Percentiles rank a stretch among this genome's conserved stretches.
phyloP scores from a whole-genome alignment of 2,113 vertebrate species.

The Megaceryle maxima region DNA sequence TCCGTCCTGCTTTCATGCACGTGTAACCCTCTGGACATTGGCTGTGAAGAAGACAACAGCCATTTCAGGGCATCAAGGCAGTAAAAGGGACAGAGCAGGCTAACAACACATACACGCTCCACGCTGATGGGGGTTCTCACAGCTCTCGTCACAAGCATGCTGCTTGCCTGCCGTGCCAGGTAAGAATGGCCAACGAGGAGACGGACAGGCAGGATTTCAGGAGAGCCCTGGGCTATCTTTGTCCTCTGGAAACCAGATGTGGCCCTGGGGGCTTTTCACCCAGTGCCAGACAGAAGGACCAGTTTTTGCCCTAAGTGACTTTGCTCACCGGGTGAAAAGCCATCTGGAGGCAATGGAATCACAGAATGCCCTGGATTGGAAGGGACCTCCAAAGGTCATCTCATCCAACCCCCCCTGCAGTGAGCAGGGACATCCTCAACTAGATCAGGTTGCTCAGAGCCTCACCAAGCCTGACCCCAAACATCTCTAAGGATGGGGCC shows the following conservation, averaged over 20 bases:
- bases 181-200: neutral
- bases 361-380: too few species aligned
- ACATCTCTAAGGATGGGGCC: too few species aligned
- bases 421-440: too few species aligned
- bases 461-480: too few species aligned
- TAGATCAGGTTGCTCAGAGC: too few species aligned
- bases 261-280: fast-evolving
- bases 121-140: neutral
- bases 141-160: neutral
- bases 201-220: neutral
- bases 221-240: neutral
- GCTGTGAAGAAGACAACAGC: constrained; percentile 65
- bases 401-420: too few species aligned
- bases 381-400: too few species aligned
- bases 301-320: fast-evolving
- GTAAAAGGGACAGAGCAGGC: neutral
- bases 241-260: fast-evolving
- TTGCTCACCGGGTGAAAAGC: neutral
- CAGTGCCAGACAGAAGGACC: neutral
- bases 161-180: fast-evolving
- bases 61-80: neutral
- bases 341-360: neutral
- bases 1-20: constrained; percentile 96
- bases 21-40: constrained; percentile 93
- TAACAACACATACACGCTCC: fast-evolving